Evolutionary conservation across 2,797 vertebrate genomes (phyloP).

Genomic region (Ciconia nigra): DNA sequence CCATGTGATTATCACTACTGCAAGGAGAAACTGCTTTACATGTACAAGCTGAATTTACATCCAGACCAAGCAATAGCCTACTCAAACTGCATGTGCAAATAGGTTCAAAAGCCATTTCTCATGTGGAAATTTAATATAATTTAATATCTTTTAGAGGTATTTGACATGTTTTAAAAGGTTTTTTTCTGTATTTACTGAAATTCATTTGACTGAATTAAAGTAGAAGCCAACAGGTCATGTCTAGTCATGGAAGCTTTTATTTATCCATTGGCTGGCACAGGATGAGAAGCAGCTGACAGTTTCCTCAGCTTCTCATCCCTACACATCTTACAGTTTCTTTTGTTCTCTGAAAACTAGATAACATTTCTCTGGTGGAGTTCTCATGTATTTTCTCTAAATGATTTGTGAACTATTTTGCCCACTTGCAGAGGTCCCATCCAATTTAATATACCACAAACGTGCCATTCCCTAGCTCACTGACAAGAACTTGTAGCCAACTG

Average conservation of each 20-base stretch:
- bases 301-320: not conserved
- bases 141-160: not conserved
- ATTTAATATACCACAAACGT: not conserved
- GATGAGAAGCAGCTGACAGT: not conserved
- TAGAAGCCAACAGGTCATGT: not conserved
- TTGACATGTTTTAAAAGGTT: rapidly evolving
- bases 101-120: not conserved
- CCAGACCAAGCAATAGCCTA: not conserved
- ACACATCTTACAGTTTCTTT: not conserved
- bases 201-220: not conserved
- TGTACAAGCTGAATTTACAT: not conserved
- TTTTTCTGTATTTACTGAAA: not conserved
- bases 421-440: not conserved
- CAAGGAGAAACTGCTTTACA: not conserved
- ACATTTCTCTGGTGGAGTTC: not conserved
- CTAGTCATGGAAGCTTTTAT: not conserved
- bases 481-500: not conserved
- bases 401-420: not conserved
- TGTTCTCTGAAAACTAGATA: not conserved
- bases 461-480: not conserved
- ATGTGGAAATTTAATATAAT: not conserved
- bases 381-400: not conserved
- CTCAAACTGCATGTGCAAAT: not conserved
- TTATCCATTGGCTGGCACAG: not conserved
- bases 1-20: not conserved